phyloP scores from a whole-genome alignment of 2,797 vertebrate species.

The Acipenser oxyrinchus region DNA sequence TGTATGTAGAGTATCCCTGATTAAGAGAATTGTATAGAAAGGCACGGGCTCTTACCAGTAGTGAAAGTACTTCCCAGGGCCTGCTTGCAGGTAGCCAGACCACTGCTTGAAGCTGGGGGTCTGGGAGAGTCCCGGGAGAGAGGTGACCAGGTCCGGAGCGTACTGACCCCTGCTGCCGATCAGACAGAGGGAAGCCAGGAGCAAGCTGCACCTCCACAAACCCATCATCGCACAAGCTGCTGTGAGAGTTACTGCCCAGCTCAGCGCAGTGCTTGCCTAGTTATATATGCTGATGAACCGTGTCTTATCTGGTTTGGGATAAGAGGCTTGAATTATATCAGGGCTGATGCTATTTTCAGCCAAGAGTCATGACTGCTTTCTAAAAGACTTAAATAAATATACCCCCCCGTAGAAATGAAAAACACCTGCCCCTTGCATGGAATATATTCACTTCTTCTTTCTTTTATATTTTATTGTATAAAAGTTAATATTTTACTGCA shows the following conservation, averaged over 20 bases:
- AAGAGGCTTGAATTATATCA: neutral
- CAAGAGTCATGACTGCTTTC: neutral
- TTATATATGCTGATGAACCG: too few species aligned
- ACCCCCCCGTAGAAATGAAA: too few species aligned
- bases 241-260: too few species aligned
- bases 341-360: neutral
- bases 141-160: slow-evolving; percentile 23
- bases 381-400: too few species aligned
- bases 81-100: slow-evolving; percentile 27
- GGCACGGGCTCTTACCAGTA: slow-evolving; percentile 25
- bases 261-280: neutral
- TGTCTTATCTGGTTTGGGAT: neutral
- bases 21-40: too few species aligned
- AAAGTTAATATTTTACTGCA: too few species aligned
- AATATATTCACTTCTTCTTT: too few species aligned
- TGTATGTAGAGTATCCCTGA: too few species aligned
- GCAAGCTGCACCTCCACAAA: neutral
- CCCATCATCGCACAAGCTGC: slow-evolving; percentile 6
- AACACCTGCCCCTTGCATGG: too few species aligned
- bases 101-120: slow-evolving; percentile 27
- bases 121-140: slow-evolving; percentile 25
- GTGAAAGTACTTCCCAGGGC: slow-evolving; percentile 26
- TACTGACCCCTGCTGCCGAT: slow-evolving; percentile 12
- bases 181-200: neutral
- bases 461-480: too few species aligned